Evolutionary conservation across 2,797 vertebrate species (phyloP), one percentile per base, ranked within the genome.

Genomic region (Odontamblyopus lacepedii): DNA sequence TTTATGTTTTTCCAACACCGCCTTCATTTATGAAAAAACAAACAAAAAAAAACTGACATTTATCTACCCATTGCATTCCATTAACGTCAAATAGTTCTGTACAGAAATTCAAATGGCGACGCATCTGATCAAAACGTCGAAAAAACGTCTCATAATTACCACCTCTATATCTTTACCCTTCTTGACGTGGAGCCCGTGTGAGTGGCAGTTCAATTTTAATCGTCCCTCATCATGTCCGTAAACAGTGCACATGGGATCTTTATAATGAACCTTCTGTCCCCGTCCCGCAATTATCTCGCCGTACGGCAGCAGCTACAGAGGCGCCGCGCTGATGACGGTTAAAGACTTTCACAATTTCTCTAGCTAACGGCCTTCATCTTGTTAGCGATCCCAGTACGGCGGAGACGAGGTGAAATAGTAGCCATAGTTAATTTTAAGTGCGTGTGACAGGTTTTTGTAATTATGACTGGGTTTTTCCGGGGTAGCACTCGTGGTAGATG

Each of bases 201-300:
- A 89, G 83, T 83, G 83, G 81, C 81, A 84, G 82, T 84, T 83
- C 75, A 81, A 77, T 84, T 89, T 87, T 80, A 88, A 90, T 89
- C 86, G 82, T 67, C 76, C 62, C 77, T 87, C 81, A 82, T 88
- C 78, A 86, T 87, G 74, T 55, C 70, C 73, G 85, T 91, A 88
- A 90, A 87, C 83, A 80, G 79, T 74, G 77, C 73, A 72, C 71
- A 29, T 75, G 80, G 81, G 87, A 53, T 57, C 26, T 15, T 70
- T 63, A 76, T 83, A 85, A 88, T 90, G 85, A 87, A 91, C 90
- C 74, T 82, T 66, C 79, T 65, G 79, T 88, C 87, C 83, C 89
- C 83, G 29, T 67, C 78, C 82, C 74, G 85, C 82, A 89, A 86
- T 91, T 89, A 90, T 73, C 83, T 0, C 60, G 77, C 70, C 73